Conservation (phyloP, 2,888 invertebrate species). For the Catonia carolina region DNA sequence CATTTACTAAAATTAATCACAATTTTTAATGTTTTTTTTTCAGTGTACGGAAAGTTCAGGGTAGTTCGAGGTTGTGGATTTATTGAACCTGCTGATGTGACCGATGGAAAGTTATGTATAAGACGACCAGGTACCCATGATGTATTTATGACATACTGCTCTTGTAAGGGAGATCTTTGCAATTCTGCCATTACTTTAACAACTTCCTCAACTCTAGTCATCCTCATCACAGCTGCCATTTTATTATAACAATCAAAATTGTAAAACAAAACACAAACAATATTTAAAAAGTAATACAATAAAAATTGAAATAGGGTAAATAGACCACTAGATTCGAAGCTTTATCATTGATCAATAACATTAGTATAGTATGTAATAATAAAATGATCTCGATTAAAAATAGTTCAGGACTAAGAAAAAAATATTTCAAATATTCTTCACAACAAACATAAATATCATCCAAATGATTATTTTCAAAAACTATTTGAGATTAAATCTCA, state of each 20-base stretch:
- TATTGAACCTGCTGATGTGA: slow-evolving; percentile 52
- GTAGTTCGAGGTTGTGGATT: slow-evolving; percentile 79
- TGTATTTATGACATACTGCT: slow-evolving; percentile 67
- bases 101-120: slow-evolving; percentile 55
- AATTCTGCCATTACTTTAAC: slow-evolving; percentile 46
- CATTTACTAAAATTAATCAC: too few relatives aligned
- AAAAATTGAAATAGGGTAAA: slow-evolving; percentile 3
- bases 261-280: neutral
- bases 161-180: slow-evolving; percentile 70
- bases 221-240: slow-evolving; percentile 1
- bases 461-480: too few relatives aligned
- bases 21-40: too few relatives aligned
- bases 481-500: too few relatives aligned
- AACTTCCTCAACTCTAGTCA: neutral
- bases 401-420: too few relatives aligned
- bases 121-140: slow-evolving; percentile 66
- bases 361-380: too few relatives aligned
- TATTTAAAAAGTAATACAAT: neutral
- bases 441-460: too few relatives aligned
- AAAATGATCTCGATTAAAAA: too few relatives aligned
- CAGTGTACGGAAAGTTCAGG: slow-evolving; percentile 13
- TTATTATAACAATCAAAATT: slow-evolving; percentile 5
- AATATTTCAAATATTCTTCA: too few relatives aligned
- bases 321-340: slow-evolving; percentile 1
- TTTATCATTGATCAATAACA: too few relatives aligned